A percentile compares a stretch with the other conserved stretches of the same genome.
These are phyloP conservation scores for Cairina moschata DNA, from an alignment of 2,113 vertebrate genomes.

Conservation along the genomic window DNA sequence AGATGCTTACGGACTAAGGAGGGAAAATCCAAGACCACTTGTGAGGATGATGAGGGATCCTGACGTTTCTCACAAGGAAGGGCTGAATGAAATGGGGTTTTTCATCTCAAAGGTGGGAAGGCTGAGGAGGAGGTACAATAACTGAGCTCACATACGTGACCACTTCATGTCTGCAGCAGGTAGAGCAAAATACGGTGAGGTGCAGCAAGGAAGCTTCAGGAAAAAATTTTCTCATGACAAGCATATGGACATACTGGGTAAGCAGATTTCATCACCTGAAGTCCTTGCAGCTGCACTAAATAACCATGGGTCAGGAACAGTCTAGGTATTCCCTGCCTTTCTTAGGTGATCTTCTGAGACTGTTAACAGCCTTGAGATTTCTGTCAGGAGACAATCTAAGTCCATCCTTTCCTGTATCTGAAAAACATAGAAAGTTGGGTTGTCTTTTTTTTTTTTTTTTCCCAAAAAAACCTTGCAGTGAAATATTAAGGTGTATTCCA, in stretches of 20 bases:
- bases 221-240: neutral
- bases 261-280: neutral
- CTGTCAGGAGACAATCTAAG: neutral
- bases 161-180: fast-evolving
- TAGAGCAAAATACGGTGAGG: neutral
- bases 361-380: neutral
- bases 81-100: neutral
- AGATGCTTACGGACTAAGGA: neutral
- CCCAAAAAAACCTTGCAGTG: neutral
- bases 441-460: neutral
- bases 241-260: neutral
- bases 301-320: neutral
- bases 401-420: neutral
- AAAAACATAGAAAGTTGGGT: neutral
- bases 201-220: neutral
- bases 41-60: neutral
- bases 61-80: neutral
- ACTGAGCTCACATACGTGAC: neutral
- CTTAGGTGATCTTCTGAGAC: neutral
- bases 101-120: neutral
- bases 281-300: neutral
- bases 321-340: neutral
- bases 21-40: neutral
- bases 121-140: neutral
- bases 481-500: neutral